These are phyloP conservation scores for Caenorhabditis sp. DNA, from an alignment of 2,888 invertebrate species.

Conservation along the genomic window DNA sequence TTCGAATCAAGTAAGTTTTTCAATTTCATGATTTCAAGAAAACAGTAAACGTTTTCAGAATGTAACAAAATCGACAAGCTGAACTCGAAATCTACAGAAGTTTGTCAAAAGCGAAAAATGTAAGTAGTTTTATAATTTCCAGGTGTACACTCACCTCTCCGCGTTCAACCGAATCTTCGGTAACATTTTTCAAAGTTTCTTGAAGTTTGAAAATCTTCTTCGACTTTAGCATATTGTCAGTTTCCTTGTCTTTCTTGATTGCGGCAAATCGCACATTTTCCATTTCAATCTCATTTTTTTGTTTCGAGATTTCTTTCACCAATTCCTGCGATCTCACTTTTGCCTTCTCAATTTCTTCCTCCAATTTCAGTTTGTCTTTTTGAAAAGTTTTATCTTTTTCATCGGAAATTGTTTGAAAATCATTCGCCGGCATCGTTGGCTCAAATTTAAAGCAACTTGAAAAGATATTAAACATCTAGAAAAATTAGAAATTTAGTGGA, in stretches of 20 bases:
- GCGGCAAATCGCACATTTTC: conserved; percentile 33
- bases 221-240: conserved; percentile 22
- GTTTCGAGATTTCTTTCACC: conserved; percentile 17
- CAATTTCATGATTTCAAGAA: too few relatives aligned
- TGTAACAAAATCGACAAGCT: too few relatives aligned
- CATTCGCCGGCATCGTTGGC: conserved; percentile 21
- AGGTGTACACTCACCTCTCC: conserved; percentile 20
- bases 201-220: conserved; percentile 20
- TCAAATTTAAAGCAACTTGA: conserved; percentile 11
- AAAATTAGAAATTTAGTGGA: background rate
- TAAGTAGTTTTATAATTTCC: too few relatives aligned
- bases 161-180: conserved; percentile 14
- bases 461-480: conserved; percentile 28
- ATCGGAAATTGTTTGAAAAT: conserved; percentile 4
- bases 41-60: too few relatives aligned
- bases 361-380: conserved; percentile 27
- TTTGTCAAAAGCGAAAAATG: too few relatives aligned
- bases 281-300: conserved; percentile 15
- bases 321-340: conserved; percentile 9
- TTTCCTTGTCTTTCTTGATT: conserved; percentile 27
- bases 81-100: too few relatives aligned
- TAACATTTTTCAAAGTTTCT: conserved; percentile 22
- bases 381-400: conserved; percentile 21
- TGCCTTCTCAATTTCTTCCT: conserved; percentile 15
- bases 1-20: too few relatives aligned